Conservation (phyloP, 2,113 vertebrate species). For the Circaetus cinerascens region DNA sequence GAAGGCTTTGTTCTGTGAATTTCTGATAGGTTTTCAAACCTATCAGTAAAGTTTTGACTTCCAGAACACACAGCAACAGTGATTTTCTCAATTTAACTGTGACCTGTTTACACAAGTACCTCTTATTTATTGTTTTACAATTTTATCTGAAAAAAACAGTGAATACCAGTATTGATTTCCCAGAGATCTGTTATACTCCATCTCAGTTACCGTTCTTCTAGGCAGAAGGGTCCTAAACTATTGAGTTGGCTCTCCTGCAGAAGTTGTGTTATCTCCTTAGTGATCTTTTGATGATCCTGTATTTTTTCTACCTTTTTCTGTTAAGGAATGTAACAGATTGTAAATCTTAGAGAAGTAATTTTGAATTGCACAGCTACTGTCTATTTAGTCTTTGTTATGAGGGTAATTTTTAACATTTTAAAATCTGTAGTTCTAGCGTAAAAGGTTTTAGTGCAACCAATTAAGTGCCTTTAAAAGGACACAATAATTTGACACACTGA, state of each 20-base stretch:
- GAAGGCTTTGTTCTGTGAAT: conserved; percentile 3
- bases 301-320: background rate
- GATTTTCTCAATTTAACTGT: background rate
- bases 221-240: background rate
- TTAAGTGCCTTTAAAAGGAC: background rate
- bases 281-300: background rate
- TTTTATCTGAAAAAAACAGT: background rate
- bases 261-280: background rate
- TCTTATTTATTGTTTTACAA: background rate
- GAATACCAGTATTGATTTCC: background rate
- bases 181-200: background rate
- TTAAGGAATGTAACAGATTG: background rate
- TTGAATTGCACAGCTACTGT: background rate
- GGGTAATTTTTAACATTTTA: background rate
- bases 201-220: background rate
- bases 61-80: background rate
- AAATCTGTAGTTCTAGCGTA: background rate
- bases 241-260: background rate
- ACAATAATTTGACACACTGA: background rate
- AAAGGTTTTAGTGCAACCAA: background rate
- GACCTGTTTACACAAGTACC: background rate
- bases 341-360: background rate
- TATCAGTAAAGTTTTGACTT: background rate
- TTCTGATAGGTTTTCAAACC: conserved; percentile 15
- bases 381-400: background rate